Percentiles rank a stretch among this genome's conserved stretches.
phyloP scores from a whole-genome alignment of 2,113 vertebrate genomes.

The Stercorarius parasiticus region DNA sequence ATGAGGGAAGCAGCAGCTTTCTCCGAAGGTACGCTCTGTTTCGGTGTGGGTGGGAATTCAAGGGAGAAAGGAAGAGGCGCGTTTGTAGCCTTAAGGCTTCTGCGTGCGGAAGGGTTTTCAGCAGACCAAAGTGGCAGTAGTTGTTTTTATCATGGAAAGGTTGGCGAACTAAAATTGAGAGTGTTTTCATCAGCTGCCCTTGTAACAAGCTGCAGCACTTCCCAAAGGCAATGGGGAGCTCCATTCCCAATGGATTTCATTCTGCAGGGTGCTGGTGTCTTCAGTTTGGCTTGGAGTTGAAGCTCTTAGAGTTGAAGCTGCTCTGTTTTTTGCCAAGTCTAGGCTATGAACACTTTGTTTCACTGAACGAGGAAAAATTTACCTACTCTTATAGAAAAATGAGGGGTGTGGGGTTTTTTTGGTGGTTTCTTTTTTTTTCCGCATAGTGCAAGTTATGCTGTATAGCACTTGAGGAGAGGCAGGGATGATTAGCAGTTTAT shows the following conservation, averaged over 20 bases:
- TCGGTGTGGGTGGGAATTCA: neutral
- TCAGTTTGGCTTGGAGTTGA: neutral
- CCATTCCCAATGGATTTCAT: neutral
- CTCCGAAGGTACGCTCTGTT: neutral
- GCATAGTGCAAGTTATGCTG: neutral
- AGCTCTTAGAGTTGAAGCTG: neutral
- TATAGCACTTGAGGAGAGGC: neutral
- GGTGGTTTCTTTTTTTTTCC: no score
- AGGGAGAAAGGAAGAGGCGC: neutral
- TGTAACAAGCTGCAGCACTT: neutral
- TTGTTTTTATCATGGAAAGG: neutral
- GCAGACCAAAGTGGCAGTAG: neutral
- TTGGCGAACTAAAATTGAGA: neutral
- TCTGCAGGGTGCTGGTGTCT: neutral
- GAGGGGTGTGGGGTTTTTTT: neutral
- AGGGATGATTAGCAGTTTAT: neutral
- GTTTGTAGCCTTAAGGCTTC: neutral
- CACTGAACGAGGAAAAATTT: neutral
- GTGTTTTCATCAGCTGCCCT: neutral
- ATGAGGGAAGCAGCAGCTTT: neutral
- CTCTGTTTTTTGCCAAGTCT: neutral
- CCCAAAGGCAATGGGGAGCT: neutral
- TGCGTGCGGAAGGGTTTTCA: neutral
- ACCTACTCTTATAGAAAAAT: neutral
- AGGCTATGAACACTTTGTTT: neutral